Evolutionary conservation across 2,888 invertebrate species (phyloP).

Genomic region (Oithona nana): DNA sequence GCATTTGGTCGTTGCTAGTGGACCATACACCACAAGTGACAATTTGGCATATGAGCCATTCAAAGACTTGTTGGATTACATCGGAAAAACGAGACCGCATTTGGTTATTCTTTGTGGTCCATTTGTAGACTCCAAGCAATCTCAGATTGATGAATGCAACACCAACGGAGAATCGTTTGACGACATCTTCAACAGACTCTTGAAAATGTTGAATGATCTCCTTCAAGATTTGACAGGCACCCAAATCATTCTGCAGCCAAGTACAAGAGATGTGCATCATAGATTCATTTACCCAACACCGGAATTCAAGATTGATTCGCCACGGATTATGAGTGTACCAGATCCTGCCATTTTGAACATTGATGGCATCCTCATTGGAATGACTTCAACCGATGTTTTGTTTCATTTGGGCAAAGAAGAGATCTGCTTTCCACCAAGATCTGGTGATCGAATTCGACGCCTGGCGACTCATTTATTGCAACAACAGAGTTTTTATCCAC

Average conservation of each 20-base stretch:
- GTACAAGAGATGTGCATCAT: slow-evolving; percentile 51
- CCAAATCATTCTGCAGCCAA: neutral
- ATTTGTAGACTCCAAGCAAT: slow-evolving; percentile 45
- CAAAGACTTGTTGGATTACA: slow-evolving; percentile 47
- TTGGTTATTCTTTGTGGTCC: slow-evolving; percentile 65
- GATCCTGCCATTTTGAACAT: slow-evolving; percentile 64
- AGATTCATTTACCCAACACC: slow-evolving; percentile 65
- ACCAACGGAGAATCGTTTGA: neutral
- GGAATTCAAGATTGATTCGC: slow-evolving; percentile 41
- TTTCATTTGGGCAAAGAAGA: slow-evolving; percentile 65
- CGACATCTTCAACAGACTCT: neutral
- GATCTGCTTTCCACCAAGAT: slow-evolving; percentile 41
- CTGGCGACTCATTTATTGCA: slow-evolving; percentile 49
- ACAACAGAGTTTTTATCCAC: slow-evolving; percentile 62
- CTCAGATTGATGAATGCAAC: neutral
- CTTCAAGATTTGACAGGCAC: neutral
- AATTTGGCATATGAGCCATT: slow-evolving; percentile 61
- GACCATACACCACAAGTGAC: slow-evolving; percentile 61
- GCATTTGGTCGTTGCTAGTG: slow-evolving; percentile 50
- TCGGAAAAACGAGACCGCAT: slow-evolving; percentile 38
- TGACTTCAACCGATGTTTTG: slow-evolving; percentile 62
- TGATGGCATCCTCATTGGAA: slow-evolving; percentile 51
- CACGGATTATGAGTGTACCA: slow-evolving; percentile 38
- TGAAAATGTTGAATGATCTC: neutral
- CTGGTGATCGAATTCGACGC: slow-evolving; percentile 31